phyloP scores from a whole-genome alignment of 2,888 invertebrate genomes.

The Chromoteleia sp. region DNA sequence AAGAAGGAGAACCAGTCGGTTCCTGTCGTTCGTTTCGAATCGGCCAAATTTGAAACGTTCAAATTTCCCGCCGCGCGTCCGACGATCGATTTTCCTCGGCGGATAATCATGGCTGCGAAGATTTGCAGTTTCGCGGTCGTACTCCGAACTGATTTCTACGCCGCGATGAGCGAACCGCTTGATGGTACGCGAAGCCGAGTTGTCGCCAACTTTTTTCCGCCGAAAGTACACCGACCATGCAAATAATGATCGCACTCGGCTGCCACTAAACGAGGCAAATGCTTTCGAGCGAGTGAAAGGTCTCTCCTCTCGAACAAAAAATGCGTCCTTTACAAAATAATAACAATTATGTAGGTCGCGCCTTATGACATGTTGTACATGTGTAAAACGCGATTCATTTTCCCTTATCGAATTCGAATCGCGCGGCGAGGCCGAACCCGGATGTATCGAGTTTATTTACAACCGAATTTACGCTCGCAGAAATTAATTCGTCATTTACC shows the following conservation, averaged over 20 bases:
- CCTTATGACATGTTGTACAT: constrained; percentile 26
- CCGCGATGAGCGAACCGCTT: constrained; percentile 50
- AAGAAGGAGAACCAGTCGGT: too few species aligned
- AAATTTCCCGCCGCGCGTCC: not conserved
- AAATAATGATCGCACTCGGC: constrained; percentile 62
- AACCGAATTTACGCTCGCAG: too few species aligned
- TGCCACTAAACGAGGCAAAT: constrained; percentile 40
- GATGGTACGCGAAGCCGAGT: constrained; percentile 40
- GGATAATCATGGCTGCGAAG: constrained; percentile 33
- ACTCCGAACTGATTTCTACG: constrained; percentile 49
- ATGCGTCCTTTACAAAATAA: constrained; percentile 40
- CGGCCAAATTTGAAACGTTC: too few species aligned
- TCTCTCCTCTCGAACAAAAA: constrained; percentile 35
- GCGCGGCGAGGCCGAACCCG: constrained; percentile 24
- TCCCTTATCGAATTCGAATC: constrained; percentile 2
- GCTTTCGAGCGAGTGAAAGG: constrained; percentile 67
- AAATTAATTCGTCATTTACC: too few species aligned
- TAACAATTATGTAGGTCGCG: constrained; percentile 52
- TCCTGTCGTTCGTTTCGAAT: too few species aligned
- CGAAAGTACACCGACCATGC: constrained; percentile 55
- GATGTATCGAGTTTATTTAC: not conserved
- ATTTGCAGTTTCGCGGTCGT: constrained; percentile 20
- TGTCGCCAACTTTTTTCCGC: constrained; percentile 38
- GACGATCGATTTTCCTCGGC: constrained; percentile 7
- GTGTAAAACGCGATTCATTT: constrained; percentile 24